phyloP scores from a whole-genome alignment of 2,113 vertebrate species.

The Nibea coibor region DNA sequence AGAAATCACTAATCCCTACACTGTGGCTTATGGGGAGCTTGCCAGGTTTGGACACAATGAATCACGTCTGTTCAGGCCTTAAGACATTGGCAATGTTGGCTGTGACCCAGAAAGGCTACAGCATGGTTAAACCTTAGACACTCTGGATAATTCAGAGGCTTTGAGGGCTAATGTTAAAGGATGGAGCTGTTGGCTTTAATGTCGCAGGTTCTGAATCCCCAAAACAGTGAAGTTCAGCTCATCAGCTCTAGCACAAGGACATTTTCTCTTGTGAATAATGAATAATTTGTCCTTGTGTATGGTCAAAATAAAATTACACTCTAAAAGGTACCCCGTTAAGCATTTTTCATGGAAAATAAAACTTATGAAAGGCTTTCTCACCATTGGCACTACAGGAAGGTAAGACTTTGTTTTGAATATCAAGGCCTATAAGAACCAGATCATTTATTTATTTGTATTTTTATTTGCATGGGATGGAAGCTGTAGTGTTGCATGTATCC shows the following conservation, averaged over 20 bases:
- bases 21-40: slow-evolving; percentile 3
- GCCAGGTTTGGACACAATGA: background rate
- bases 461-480: slow-evolving; percentile 17
- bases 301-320: background rate
- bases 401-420: slow-evolving; percentile 28
- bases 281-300: background rate
- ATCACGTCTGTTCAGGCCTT: background rate
- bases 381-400: background rate
- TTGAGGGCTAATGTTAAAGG: background rate
- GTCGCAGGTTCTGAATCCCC: background rate
- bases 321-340: background rate
- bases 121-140: slow-evolving; percentile 4
- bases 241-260: background rate
- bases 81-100: background rate
- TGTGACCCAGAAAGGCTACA: background rate
- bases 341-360: slow-evolving; percentile 10
- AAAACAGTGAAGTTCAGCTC: background rate
- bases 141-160: background rate
- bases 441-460: slow-evolving; percentile 12
- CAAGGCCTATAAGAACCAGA: background rate
- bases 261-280: slow-evolving; percentile 23
- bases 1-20: slow-evolving; percentile 2
- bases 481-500: background rate
- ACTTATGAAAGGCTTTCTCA: background rate
- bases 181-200: background rate